A percentile compares a stretch with the other conserved stretches of the same genome.
These are phyloP conservation scores for Anniella stebbinsi DNA, from an alignment of 2,797 vertebrate species.

Conservation along the genomic window DNA sequence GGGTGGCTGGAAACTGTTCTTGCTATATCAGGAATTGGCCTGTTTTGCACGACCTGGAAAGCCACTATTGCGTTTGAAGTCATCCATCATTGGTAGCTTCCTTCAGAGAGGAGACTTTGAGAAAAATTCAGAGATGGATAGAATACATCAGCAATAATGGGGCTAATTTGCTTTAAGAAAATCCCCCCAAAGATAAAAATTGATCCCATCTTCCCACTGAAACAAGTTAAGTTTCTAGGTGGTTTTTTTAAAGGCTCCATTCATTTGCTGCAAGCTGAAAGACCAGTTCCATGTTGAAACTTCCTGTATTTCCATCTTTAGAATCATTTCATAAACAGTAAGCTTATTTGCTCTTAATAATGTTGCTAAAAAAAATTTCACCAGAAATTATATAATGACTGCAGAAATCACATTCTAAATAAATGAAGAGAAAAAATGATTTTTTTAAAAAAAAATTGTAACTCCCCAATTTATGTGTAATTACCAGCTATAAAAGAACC, in stretches of 20 bases:
- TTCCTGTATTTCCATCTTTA: conserved; percentile 80
- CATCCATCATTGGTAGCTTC: conserved; percentile 26
- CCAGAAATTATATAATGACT: conserved; percentile 85
- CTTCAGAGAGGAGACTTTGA: conserved; percentile 44
- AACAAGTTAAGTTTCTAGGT: conserved; percentile 71
- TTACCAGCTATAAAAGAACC: conserved; percentile 84
- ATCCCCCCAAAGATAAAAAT: conserved; percentile 48
- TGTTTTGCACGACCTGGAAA: too few species aligned
- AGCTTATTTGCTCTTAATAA: conserved; percentile 79
- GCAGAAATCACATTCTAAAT: conserved; percentile 82
- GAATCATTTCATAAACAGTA: conserved; percentile 78
- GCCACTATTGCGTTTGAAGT: conserved; percentile 37
- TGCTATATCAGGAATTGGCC: conserved; percentile 22
- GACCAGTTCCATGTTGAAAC: conserved; percentile 74
- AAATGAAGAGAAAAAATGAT: conserved; percentile 83
- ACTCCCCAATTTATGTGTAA: conserved; percentile 85
- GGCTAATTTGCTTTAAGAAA: conserved; percentile 54
- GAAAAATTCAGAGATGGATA: conserved; percentile 53
- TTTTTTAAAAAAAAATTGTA: conserved; percentile 76
- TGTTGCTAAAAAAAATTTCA: conserved; percentile 78
- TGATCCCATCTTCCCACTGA: conserved; percentile 57
- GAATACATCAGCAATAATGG: conserved; percentile 39
- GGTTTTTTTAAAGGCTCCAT: conserved; percentile 53
- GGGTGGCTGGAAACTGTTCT: conserved; percentile 28
- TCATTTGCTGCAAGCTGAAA: conserved; percentile 62